Percentiles rank a stretch among this genome's conserved stretches.
phyloP scores from a whole-genome alignment of 2,113 vertebrate species.

The Collichthys lucidus region DNA sequence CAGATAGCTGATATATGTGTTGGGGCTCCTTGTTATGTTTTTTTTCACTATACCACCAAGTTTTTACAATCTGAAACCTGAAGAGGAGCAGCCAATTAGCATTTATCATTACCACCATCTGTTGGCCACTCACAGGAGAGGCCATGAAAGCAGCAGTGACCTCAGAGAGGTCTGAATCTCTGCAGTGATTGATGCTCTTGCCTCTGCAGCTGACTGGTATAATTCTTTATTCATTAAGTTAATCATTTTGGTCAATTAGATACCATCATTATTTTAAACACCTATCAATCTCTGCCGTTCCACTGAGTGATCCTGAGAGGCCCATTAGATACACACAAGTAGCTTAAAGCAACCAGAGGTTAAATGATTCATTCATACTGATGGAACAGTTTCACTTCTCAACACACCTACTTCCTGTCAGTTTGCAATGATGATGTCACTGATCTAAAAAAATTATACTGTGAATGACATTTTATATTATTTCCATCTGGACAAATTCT shows the following conservation, averaged over 20 bases:
- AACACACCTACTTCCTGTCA: background rate
- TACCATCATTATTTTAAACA: constrained; percentile 41
- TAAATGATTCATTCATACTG: background rate
- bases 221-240: constrained; percentile 58
- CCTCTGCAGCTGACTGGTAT: constrained; percentile 31
- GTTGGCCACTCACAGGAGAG: constrained; percentile 58
- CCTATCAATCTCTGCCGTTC: constrained; percentile 27
- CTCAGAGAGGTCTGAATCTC: constrained; percentile 32
- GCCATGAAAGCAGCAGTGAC: constrained; percentile 37
- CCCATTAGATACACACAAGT: background rate
- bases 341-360: background rate
- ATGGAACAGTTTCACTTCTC: background rate
- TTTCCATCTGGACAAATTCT: background rate
- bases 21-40: background rate
- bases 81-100: constrained; percentile 19
- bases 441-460: background rate
- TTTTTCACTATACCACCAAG: background rate
- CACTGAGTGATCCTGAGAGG: constrained; percentile 1
- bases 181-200: constrained; percentile 42
- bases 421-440: background rate
- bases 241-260: constrained; percentile 51
- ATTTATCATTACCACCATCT: constrained; percentile 63
- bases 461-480: background rate
- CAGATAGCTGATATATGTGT: too few species aligned
- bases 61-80: constrained; percentile 18